phyloP scores from a whole-genome alignment of 30 jellyfish, hydroid and myxozoan genomes.

The Clytia hemisphaerica region DNA sequence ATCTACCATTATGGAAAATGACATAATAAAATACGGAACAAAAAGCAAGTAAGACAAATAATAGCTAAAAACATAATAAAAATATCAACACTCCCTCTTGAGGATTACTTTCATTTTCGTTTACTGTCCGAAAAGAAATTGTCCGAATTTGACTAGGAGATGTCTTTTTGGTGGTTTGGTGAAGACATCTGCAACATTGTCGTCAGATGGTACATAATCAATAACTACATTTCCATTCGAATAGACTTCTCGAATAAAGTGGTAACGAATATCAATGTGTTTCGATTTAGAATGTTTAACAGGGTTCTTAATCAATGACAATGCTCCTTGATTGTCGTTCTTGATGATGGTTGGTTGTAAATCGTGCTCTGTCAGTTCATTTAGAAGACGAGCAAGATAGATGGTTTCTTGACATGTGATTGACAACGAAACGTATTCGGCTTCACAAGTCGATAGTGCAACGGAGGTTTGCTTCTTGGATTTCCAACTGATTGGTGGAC shows the following conservation, averaged over 20 bases:
- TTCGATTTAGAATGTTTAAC: neutral
- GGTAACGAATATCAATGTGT: neutral
- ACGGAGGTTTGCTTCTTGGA: constrained; percentile 29
- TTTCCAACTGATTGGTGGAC: constrained; percentile 24
- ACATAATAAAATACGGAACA: too few relatives aligned
- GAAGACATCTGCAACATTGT: neutral
- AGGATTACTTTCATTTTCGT: constrained; percentile 12
- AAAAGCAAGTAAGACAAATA: too few relatives aligned
- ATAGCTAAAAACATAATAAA: neutral
- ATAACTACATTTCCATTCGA: neutral
- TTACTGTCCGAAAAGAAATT: neutral
- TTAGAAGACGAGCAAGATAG: too few relatives aligned
- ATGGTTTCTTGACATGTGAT: constrained; percentile 22
- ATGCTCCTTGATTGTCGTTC: constrained; percentile 3
- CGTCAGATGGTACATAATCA: neutral
- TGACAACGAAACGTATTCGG: constrained; percentile 13
- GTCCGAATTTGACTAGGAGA: neutral
- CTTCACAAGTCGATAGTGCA: constrained; percentile 28
- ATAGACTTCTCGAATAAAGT: neutral
- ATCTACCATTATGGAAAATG: too few relatives aligned
- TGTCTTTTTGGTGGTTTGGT: constrained; percentile 11
- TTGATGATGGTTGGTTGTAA: too few relatives aligned
- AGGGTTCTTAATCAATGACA: neutral
- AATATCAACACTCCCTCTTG: constrained; percentile 35
- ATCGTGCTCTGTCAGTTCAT: too few relatives aligned